Base-by-base conservation (phyloP, 2,797 vertebrate genomes). In the Yasuhikotakia modesta region DNA sequence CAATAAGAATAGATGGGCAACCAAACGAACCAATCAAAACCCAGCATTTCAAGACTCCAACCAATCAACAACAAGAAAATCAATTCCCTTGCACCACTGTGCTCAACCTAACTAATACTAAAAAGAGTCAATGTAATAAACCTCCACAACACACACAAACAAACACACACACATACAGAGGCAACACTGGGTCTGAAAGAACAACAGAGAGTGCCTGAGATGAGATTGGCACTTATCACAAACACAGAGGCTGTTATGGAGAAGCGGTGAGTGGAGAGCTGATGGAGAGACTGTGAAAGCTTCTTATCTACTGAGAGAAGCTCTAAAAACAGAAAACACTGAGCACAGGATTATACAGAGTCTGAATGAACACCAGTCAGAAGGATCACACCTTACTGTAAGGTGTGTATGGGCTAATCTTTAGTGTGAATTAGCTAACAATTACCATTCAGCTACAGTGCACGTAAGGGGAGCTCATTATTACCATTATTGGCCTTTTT, bases 181-280 rank as follows among this genome's bases (percentile, higher is more conserved):
- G 55, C 7, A 0, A 14, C 35, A 57, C 2, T 46, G 32, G 3
- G 32, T 55, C 21, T 66, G 14, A 16, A 27, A 75, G 60, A 53
- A 45, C 52, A 57, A 10, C 63, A 66, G 39, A 76, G 50, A 45
- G 22, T 30, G 17, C 30, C 53, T 45, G 63, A 76, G 64, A 76
- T 76, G 52, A 70, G 66, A 61, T 69, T 70, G 66, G 52, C 73
- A 67, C 52, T 67, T 67, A 66, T 75, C 50, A 46, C 35, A 68
- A 76, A 68, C 53, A 48, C 65, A 68, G 64, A 68, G n/a, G 39
- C 53, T 1, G 53, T 46, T 68, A 68, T 58, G 35, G 13, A 68
- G 39, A 68, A 77, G 10, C 1, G 2, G 35, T 50, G 45, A 76
- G 53, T 35, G 74, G 13, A 76, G 30, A 69, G 53, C 48, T 43